Evolutionary conservation across 23 tunicate species (phyloP).

Genomic region (Ascidia mentula): DNA sequence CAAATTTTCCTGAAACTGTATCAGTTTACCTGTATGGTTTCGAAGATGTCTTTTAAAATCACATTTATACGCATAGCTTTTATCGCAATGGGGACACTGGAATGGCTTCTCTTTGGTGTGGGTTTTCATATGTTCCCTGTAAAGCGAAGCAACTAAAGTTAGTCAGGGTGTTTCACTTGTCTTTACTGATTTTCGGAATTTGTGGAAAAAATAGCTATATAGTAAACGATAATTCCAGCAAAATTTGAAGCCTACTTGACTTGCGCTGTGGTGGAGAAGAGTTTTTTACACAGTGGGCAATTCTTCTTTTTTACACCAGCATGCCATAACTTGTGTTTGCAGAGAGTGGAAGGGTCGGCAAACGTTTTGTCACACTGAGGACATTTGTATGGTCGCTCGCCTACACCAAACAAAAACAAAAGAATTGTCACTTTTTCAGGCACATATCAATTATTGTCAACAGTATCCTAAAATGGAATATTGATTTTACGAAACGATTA

Average conservation of each 20-base stretch:
- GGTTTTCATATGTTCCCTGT: conserved; percentile 61
- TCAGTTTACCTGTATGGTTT: conserved; percentile 50
- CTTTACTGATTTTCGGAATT: no score
- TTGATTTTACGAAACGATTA: no score
- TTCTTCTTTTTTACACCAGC: conserved; percentile 63
- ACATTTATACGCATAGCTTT: conserved; percentile 46
- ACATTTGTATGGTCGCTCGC: not conserved
- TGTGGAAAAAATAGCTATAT: no score
- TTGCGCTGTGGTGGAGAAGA: conserved; percentile 43
- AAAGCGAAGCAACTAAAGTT: not conserved
- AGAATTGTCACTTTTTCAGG: no score
- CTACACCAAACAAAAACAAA: no score
- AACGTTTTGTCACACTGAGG: not conserved
- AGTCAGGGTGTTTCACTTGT: no score
- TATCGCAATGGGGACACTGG: conserved; percentile 46
- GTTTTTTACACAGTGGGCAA: conserved; percentile 42
- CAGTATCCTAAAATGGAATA: no score
- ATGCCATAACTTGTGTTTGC: conserved; percentile 79
- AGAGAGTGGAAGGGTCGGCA: conserved; percentile 63
- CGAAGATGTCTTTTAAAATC: conserved; percentile 64
- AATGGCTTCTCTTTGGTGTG: conserved; percentile 78
- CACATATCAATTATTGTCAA: no score
- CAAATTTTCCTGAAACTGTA: no score
- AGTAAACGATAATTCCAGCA: no score
- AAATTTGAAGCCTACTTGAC: conserved; percentile 30